phyloP scores from a whole-genome alignment of 1,140 invertebrate genomes.

The Sitophilus oryzae region DNA sequence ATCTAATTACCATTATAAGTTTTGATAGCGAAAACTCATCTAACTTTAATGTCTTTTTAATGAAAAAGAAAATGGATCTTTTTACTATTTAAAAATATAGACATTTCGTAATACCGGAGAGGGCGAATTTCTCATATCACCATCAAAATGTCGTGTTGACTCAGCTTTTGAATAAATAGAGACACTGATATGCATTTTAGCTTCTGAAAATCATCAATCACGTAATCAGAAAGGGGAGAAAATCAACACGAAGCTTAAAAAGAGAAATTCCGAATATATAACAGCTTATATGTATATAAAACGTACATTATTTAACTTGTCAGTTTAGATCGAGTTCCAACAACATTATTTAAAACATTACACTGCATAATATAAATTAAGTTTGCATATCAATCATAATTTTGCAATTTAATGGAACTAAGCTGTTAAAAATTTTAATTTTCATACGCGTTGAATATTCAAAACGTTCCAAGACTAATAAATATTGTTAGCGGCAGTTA shows the following conservation, averaged over 20 bases:
- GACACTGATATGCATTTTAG: constrained; percentile 21
- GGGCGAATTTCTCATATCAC: constrained; percentile 23
- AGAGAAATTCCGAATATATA: neutral
- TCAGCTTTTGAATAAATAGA: constrained; percentile 26
- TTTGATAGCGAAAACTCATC: neutral
- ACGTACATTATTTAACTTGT: too few species aligned
- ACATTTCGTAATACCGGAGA: constrained; percentile 18
- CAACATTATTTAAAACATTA: neutral
- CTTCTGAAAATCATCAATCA: constrained; percentile 25
- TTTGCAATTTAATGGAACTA: neutral
- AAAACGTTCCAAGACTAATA: too few species aligned
- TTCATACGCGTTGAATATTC: neutral
- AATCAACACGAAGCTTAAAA: constrained; percentile 10
- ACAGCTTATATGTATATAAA: neutral
- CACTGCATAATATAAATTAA: neutral
- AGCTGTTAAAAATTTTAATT: neutral
- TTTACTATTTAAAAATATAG: constrained; percentile 23
- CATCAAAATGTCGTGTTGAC: constrained; percentile 19
- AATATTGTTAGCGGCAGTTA: too few species aligned
- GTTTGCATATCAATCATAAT: neutral
- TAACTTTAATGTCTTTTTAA: constrained; percentile 20
- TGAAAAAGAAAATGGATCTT: constrained; percentile 10
- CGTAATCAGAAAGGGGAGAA: constrained; percentile 15
- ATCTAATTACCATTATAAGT: neutral
- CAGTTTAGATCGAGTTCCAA: too few species aligned